A percentile compares a stretch with the other conserved stretches of the same genome.
Evolutionary conservation across 2,113 vertebrate genomes (phyloP).

Genomic region (Lagopus leucura): DNA sequence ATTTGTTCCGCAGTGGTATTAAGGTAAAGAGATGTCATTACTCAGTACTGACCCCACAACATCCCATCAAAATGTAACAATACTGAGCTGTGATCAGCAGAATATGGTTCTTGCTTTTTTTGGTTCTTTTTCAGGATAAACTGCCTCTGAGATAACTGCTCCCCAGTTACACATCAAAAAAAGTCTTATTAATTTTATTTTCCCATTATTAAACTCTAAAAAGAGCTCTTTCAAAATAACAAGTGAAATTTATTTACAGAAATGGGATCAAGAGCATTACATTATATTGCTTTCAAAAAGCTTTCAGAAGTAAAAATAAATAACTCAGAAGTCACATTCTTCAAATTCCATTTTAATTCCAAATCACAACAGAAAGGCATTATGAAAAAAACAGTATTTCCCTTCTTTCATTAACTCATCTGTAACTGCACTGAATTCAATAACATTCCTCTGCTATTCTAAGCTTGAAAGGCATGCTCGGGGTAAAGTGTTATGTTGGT

Average conservation of each 20-base stretch:
- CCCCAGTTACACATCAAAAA: not conserved
- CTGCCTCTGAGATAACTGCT: not conserved
- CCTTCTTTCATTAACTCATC: conserved; percentile 90
- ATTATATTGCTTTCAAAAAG: conserved; percentile 34
- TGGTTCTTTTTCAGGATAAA: conserved; percentile 6
- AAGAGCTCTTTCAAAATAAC: not conserved
- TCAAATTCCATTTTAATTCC: conserved; percentile 90
- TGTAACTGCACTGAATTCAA: conserved; percentile 90
- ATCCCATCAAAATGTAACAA: conserved; percentile 42
- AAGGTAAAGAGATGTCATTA: conserved; percentile 58
- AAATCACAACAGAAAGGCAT: conserved; percentile 85
- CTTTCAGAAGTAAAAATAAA: conserved; percentile 70
- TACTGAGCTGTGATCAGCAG: not conserved
- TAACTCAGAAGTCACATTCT: conserved; percentile 82
- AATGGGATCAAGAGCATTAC: not conserved
- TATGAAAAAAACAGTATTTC: conserved; percentile 98
- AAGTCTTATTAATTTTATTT: not conserved
- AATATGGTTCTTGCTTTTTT: not conserved
- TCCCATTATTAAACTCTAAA: not conserved
- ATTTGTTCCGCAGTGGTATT: conserved; percentile 18
- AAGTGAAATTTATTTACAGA: conserved; percentile 15
- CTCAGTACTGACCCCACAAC: conserved; percentile 20
- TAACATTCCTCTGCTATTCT: conserved; percentile 92
- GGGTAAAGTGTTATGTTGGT: conserved; percentile 89
- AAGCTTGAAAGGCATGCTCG: conserved; percentile 87